These are phyloP conservation scores for Hepsetus odoe DNA, from an alignment of 2,113 vertebrate genomes.

Conservation along the genomic window DNA sequence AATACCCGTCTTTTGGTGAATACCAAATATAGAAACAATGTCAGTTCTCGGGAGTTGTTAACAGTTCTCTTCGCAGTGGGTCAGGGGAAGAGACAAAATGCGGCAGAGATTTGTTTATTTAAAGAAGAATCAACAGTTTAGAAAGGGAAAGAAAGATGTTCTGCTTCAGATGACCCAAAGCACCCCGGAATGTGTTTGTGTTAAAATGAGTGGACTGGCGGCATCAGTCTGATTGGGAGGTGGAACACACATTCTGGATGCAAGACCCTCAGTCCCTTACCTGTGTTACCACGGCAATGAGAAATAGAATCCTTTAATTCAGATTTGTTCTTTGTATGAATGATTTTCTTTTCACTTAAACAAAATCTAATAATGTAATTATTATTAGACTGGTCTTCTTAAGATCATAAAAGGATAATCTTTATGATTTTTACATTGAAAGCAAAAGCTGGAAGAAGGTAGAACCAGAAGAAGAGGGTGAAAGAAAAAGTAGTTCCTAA, in stretches of 20 bases:
- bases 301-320: no score
- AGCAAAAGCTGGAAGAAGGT: no score
- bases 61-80: not conserved
- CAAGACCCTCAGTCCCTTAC: not conserved
- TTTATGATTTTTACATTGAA: no score
- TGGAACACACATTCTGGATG: not conserved
- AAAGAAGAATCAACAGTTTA: not conserved
- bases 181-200: not conserved
- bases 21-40: not conserved
- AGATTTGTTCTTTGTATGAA: no score
- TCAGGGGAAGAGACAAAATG: not conserved
- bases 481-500: no score
- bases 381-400: no score
- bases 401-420: no score
- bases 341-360: no score
- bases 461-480: no score
- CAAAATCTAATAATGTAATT: no score
- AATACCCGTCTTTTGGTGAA: not conserved
- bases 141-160: not conserved
- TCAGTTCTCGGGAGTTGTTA: not conserved
- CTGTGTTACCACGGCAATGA: no score
- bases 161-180: not conserved
- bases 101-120: constrained; percentile 20
- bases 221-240: not conserved
- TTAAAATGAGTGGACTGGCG: not conserved